Evolutionary conservation across 2,113 vertebrate species (phyloP).

Genomic region (Otolemur garnettii): DNA sequence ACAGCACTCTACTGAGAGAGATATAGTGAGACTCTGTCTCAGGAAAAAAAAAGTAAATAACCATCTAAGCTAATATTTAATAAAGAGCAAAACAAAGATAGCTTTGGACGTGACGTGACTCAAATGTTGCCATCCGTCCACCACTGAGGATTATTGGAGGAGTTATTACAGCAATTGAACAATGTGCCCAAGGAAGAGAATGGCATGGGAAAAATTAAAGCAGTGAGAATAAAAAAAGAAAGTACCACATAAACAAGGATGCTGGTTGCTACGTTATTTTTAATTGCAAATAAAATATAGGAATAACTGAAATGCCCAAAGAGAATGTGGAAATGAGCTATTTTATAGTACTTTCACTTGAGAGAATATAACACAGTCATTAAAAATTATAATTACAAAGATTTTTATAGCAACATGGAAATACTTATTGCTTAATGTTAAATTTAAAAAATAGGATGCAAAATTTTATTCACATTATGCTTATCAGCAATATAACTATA

Average conservation of each 20-base stretch:
- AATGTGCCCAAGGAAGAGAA: slow-evolving; percentile 1
- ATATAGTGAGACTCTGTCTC: too few species aligned
- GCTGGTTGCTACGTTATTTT: slow-evolving; percentile 9
- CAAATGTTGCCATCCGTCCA: not conserved
- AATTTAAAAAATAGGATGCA: slow-evolving; percentile 40
- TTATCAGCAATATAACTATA: not conserved
- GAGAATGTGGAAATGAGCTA: slow-evolving; percentile 39
- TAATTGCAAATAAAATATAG: slow-evolving; percentile 63
- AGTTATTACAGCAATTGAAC: slow-evolving; percentile 27
- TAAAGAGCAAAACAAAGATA: slow-evolving; percentile 36
- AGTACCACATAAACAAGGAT: not conserved
- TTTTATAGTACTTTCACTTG: slow-evolving; percentile 13
- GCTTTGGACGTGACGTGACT: not conserved
- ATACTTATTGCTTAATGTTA: slow-evolving; percentile 26
- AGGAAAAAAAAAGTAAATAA: slow-evolving; percentile 19
- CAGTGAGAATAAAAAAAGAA: not conserved
- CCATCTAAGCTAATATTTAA: slow-evolving; percentile 52
- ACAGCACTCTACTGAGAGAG: too few species aligned
- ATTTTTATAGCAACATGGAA: slow-evolving; percentile 56
- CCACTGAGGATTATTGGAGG: not conserved
- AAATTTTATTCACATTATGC: slow-evolving; percentile 33
- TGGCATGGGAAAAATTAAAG: not conserved
- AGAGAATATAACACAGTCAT: slow-evolving; percentile 16
- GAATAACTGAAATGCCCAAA: slow-evolving; percentile 4
- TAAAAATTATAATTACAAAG: slow-evolving; percentile 62